phyloP scores from a whole-genome alignment of 2,888 invertebrate genomes.

The Leptinotarsa juncta region DNA sequence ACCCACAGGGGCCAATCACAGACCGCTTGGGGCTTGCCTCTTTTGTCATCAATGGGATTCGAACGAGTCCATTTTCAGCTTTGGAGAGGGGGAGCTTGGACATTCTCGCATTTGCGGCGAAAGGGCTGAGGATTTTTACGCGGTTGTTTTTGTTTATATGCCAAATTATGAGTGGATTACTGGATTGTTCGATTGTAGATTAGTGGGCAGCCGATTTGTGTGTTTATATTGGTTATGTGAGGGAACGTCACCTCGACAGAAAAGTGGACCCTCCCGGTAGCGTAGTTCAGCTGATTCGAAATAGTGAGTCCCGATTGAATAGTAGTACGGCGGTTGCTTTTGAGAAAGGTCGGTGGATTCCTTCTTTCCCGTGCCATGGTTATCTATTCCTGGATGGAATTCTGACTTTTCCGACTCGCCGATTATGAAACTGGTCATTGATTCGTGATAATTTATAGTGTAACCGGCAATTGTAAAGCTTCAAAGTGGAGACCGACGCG shows the following conservation, averaged over 20 bases:
- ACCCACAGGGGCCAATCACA: constrained; percentile 71
- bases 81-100: constrained; percentile 55
- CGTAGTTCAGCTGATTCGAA: constrained; percentile 68
- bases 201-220: background rate
- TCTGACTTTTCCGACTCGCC: constrained; percentile 38
- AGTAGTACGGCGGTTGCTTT: constrained; percentile 64
- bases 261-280: constrained; percentile 63
- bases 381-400: constrained; percentile 49
- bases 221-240: background rate
- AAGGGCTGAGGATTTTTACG: background rate
- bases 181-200: background rate
- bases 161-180: background rate
- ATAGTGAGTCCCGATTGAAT: constrained; percentile 58
- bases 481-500: constrained; percentile 65
- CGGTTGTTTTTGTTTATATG: background rate
- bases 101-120: background rate
- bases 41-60: constrained; percentile 80
- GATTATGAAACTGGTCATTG: background rate
- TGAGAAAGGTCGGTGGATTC: constrained; percentile 45
- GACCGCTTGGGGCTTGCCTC: constrained; percentile 66
- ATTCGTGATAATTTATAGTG: constrained; percentile 40
- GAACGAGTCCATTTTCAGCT: constrained; percentile 71
- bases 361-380: constrained; percentile 53
- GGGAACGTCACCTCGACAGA: constrained; percentile 48
- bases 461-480: constrained; percentile 27